These are phyloP conservation scores for Balearica regulorum DNA, from an alignment of 2,797 vertebrate species.

Conservation along the genomic window DNA sequence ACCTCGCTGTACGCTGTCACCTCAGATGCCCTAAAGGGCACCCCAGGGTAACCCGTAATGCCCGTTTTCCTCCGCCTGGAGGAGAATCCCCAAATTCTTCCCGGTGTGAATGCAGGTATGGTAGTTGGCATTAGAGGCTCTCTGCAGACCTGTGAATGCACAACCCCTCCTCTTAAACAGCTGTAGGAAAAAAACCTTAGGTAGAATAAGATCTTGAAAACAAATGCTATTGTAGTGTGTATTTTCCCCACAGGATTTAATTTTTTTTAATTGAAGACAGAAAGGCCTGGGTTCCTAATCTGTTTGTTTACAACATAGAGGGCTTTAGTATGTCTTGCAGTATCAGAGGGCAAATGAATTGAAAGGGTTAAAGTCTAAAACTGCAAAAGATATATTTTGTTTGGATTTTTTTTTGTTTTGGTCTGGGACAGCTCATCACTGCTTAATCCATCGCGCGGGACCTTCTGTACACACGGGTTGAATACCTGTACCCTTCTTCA, in stretches of 20 bases:
- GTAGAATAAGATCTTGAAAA: not conserved
- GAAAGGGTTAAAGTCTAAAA: not conserved
- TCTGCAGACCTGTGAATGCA: not conserved
- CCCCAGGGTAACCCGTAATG: not conserved
- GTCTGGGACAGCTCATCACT: not conserved
- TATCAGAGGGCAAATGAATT: not conserved
- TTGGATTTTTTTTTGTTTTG: not conserved
- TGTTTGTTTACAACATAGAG: not conserved
- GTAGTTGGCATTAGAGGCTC: not conserved
- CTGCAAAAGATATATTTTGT: not conserved
- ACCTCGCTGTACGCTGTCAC: not conserved
- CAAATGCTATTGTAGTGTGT: not conserved
- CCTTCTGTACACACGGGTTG: not conserved
- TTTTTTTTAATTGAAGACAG: too few species aligned
- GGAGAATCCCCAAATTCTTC: not conserved
- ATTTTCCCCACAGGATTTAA: not conserved
- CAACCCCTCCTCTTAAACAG: not conserved
- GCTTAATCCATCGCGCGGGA: not conserved
- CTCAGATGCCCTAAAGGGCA: not conserved
- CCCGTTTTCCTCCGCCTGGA: not conserved
- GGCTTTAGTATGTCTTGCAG: not conserved
- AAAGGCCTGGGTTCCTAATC: not conserved
- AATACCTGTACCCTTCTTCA: not conserved
- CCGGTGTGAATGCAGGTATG: rapidly evolving
- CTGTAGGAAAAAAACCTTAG: not conserved